A percentile compares a stretch with the other conserved stretches of the same genome.
Conservation (phyloP, 2,797 vertebrate species). For the Semotilus atromaculatus region DNA sequence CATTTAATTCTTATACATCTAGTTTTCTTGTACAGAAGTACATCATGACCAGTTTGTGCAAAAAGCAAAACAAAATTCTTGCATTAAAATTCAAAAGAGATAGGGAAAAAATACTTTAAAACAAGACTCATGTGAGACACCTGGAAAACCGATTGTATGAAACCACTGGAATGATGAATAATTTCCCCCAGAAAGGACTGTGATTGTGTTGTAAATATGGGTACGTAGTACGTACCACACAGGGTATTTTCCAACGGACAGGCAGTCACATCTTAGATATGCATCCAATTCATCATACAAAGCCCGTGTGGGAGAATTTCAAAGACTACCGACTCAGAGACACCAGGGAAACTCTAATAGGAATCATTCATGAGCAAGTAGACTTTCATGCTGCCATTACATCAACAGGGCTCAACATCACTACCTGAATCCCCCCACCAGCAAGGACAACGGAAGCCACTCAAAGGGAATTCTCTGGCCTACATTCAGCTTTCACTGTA, state of each 20-base stretch:
- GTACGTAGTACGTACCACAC: too few relatives aligned
- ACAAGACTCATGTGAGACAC: not conserved
- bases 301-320: constrained; percentile 21
- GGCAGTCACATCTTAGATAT: constrained; percentile 11
- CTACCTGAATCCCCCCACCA: constrained; percentile 40
- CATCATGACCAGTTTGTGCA: not conserved
- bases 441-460: constrained; percentile 32
- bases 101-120: not conserved
- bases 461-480: constrained; percentile 50
- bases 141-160: constrained; percentile 5
- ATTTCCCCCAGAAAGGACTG: not conserved
- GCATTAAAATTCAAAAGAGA: not conserved
- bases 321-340: constrained; percentile 14
- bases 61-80: not conserved
- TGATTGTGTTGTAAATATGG: not conserved
- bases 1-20: not conserved
- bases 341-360: constrained; percentile 24
- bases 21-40: not conserved
- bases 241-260: constrained; percentile 26
- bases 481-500: constrained; percentile 39
- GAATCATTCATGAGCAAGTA: constrained; percentile 35
- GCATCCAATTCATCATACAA: constrained; percentile 17
- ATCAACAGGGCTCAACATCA: constrained; percentile 36
- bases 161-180: constrained; percentile 1
- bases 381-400: constrained; percentile 44